Evolutionary conservation across 2,113 vertebrate genomes (phyloP).

Genomic region (Channa argus): DNA sequence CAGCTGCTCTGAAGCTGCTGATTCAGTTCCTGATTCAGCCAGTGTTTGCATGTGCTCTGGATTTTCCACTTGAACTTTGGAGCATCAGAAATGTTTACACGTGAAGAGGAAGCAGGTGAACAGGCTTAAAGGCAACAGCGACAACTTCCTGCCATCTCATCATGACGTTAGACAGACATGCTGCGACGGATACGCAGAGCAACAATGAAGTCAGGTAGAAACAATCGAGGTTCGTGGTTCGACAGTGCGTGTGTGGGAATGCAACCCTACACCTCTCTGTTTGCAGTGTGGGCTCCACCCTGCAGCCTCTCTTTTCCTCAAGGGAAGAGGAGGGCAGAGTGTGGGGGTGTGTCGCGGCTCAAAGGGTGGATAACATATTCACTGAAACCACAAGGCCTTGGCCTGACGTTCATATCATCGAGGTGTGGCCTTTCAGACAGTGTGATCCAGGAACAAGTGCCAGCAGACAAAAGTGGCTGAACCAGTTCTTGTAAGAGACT

Average conservation of each 20-base stretch:
- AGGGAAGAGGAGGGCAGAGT: neutral
- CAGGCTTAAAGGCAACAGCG: neutral
- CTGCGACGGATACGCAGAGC: too few relatives aligned
- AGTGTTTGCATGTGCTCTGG: neutral
- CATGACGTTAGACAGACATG: too few relatives aligned
- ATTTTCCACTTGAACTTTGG: conserved; percentile 6
- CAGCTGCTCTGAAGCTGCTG: neutral
- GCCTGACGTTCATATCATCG: conserved; percentile 26
- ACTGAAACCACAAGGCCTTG: conserved; percentile 43
- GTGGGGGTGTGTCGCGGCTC: neutral
- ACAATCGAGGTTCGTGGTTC: neutral
- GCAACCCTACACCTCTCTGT: conserved; percentile 38
- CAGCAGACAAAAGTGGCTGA: conserved; percentile 27
- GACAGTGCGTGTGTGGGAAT: neutral
- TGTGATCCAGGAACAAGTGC: conserved; percentile 46
- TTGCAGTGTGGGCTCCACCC: conserved; percentile 39
- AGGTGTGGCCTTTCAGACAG: conserved; percentile 61
- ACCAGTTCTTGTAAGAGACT: conserved; percentile 33
- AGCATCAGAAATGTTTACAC: neutral
- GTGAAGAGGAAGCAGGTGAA: conserved; percentile 2
- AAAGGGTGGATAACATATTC: conserved; percentile 15
- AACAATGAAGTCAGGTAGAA: too few relatives aligned
- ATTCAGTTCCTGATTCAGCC: neutral
- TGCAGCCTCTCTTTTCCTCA: neutral
- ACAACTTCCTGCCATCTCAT: neutral